Evolutionary conservation across 2,888 invertebrate species (phyloP).

Genomic region (Drosophila silvestris): DNA sequence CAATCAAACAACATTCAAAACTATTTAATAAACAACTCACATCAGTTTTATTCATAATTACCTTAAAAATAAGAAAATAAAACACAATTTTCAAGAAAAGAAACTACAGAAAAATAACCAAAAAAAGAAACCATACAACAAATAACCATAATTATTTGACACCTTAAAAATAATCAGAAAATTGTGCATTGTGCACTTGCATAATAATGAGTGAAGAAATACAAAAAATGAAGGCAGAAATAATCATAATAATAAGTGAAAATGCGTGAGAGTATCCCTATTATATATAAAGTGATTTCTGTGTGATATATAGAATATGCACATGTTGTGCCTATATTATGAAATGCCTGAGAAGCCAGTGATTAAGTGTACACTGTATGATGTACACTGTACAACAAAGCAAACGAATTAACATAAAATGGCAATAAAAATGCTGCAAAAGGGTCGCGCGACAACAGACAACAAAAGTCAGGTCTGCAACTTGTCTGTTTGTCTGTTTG

Average conservation of each 20-base stretch:
- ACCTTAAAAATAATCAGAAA: constrained; percentile 48
- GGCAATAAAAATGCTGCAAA: constrained; percentile 72
- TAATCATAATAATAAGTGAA: not conserved
- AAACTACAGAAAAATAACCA: constrained; percentile 21
- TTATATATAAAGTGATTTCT: constrained; percentile 10
- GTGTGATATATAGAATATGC: constrained; percentile 38
- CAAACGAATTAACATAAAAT: constrained; percentile 68
- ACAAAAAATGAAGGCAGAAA: not conserved
- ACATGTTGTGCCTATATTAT: constrained; percentile 32
- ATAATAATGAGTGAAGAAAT: constrained; percentile 46
- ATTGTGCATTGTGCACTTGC: constrained; percentile 29
- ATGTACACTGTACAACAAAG: constrained; percentile 13
- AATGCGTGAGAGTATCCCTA: not conserved
- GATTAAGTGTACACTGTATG: constrained; percentile 30
- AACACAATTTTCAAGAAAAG: constrained; percentile 9
- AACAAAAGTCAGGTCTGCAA: constrained; percentile 16
- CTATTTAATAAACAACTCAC: constrained; percentile 35
- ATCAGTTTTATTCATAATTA: constrained; percentile 11
- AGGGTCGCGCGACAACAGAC: constrained; percentile 49
- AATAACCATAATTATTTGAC: constrained; percentile 60
- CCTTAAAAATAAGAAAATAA: constrained; percentile 7
- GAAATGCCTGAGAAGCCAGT: constrained; percentile 28
- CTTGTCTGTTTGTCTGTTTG: constrained; percentile 26
- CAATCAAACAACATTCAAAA: too few species aligned
- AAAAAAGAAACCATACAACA: constrained; percentile 14